These are phyloP conservation scores for Nibea coibor DNA, from an alignment of 2,113 vertebrate genomes.

Conservation along the genomic window DNA sequence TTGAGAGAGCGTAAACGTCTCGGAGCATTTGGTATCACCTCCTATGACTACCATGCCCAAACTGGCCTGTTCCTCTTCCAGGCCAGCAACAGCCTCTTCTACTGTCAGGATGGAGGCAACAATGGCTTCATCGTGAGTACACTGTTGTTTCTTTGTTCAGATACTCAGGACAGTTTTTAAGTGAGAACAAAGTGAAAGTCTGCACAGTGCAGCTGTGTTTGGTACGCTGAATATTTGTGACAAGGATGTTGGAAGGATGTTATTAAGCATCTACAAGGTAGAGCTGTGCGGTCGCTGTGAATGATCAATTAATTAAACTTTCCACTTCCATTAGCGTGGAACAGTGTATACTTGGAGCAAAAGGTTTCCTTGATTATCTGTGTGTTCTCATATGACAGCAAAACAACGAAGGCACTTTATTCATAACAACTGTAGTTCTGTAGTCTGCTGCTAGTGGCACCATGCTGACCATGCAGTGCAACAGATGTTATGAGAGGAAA, in stretches of 20 bases:
- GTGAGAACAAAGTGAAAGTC: neutral
- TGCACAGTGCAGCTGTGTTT: neutral
- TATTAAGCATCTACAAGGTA: neutral
- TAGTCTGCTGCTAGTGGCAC: neutral
- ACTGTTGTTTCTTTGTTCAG: neutral
- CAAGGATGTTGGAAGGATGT: neutral
- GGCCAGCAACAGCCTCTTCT: constrained; percentile 98
- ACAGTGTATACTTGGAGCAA: neutral
- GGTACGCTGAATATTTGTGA: neutral
- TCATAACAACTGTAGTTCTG: neutral
- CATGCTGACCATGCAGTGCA: neutral
- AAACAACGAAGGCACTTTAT: neutral
- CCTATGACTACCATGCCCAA: constrained; percentile 94
- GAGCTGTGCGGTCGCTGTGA: neutral
- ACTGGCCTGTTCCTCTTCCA: constrained; percentile 98
- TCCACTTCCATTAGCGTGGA: neutral
- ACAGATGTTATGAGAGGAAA: neutral
- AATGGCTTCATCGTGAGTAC: constrained; percentile 95
- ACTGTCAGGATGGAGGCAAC: constrained; percentile 93
- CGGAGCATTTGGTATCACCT: constrained; percentile 96
- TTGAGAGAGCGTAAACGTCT: constrained; percentile 94
- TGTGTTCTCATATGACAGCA: neutral
- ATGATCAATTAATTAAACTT: neutral
- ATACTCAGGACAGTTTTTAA: neutral
- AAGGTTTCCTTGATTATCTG: neutral